phyloP scores from a whole-genome alignment of 2,888 invertebrate genomes.

The Plutella xylostella region DNA sequence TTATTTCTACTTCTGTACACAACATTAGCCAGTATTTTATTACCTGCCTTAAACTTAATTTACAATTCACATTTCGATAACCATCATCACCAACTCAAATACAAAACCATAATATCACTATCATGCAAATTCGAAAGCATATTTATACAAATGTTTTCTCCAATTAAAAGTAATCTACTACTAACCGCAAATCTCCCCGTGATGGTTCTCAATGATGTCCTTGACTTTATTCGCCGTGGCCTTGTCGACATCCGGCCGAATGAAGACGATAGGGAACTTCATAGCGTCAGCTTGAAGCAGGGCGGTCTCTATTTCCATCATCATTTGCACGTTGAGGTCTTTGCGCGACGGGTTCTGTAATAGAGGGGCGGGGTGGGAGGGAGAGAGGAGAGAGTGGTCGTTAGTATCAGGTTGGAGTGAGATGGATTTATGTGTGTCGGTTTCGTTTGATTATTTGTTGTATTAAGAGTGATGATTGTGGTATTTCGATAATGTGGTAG shows the following conservation, averaged over 20 bases:
- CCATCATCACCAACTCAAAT: too few relatives aligned
- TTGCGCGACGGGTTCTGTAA: conserved; percentile 86
- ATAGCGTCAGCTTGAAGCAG: conserved; percentile 85
- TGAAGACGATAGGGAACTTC: conserved; percentile 82
- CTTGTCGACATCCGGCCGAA: conserved; percentile 89
- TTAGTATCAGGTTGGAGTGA: too few relatives aligned
- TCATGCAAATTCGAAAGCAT: too few relatives aligned
- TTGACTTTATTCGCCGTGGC: conserved; percentile 81
- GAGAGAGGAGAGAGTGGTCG: conserved; percentile 22
- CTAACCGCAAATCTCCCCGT: conserved; percentile 78
- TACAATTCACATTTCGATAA: too few relatives aligned
- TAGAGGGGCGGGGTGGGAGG: conserved; percentile 23
- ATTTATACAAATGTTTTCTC: too few relatives aligned
- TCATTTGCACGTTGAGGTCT: conserved; percentile 94
- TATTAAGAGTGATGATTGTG: not conserved
- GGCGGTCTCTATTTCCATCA: conserved; percentile 88
- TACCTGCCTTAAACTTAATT: too few relatives aligned
- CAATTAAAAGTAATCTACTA: too few relatives aligned
- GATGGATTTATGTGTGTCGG: too few relatives aligned
- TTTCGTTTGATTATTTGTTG: not conserved
- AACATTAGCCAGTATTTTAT: too few relatives aligned
- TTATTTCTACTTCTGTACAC: too few relatives aligned
- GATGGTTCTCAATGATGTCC: conserved; percentile 89
- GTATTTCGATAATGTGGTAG: not conserved
- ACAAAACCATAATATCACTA: too few relatives aligned